Base-by-base conservation (phyloP, 2,888 invertebrate genomes). In the Eupithecia inturbata region DNA sequence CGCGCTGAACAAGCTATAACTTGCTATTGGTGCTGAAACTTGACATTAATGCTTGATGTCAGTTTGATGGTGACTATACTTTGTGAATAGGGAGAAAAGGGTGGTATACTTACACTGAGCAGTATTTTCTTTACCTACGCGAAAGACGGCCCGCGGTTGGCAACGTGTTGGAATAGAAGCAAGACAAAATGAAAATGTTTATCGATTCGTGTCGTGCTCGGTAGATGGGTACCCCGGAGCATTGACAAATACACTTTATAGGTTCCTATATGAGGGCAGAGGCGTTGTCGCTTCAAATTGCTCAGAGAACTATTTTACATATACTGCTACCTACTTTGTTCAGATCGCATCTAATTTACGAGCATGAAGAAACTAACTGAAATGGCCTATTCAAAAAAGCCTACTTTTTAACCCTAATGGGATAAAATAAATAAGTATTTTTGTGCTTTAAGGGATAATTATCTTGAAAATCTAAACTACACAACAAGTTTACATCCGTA, bases 111-210 rank as follows among this genome's bases (percentile, higher is more conserved):
- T 41, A n/a, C n/a, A n/a, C n/a, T n/a, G n/a, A n/a, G n/a, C n/a
- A n/a, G n/a, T n/a, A n/a, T n/a, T n/a, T n/a, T n/a, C n/a, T n/a
- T n/a, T n/a, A 49, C n/a, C 49, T n/a, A 22, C 63, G 22, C 10
- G n/a, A 64, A 64, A 64, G 12, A 64, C 36, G 63, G 14, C 66
- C 66, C 72, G 68, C 68, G 74, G 73, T 71, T 70, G 73, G 77
- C 62, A 36, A 49, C 19, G 41, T 41, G 41, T 41, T 41, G 28
- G 76, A 67, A 68, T 70, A 72, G 75, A 71, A 72, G 73, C 76
- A 73, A 75, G 74, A 68, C 67, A 72, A 79, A 78, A 80, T 79
- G 75, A 78, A 64, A 81, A 80, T 84, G 80, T 82, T 82, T 85
- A 85, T 85, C 80, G 85, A 85, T 85, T 84, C 26, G 39, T 39